A percentile compares a stretch with the other conserved stretches of the same genome.
These are phyloP conservation scores for Brachypterus glaber DNA, from an alignment of 2,888 invertebrate species.

Conservation along the genomic window DNA sequence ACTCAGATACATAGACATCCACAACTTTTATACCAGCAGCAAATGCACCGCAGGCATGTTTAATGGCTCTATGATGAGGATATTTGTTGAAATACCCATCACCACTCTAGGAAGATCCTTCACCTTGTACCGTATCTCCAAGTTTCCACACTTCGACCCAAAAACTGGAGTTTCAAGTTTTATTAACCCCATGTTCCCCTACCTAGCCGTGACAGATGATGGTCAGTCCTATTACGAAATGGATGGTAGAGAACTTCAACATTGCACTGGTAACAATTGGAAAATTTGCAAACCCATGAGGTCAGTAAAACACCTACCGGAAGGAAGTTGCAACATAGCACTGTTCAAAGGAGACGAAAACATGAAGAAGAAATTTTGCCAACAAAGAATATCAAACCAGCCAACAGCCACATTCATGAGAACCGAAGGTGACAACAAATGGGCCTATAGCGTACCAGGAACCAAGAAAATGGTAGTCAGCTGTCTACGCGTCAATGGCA, in stretches of 20 bases:
- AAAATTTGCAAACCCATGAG: neutral
- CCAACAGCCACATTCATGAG: too few relatives aligned
- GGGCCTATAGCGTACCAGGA: too few relatives aligned
- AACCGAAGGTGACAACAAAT: too few relatives aligned
- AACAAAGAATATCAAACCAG: too few relatives aligned
- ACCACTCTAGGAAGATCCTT: neutral
- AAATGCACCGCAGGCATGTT: neutral
- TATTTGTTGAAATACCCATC: neutral
- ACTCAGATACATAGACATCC: neutral
- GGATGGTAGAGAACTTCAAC: too few relatives aligned
- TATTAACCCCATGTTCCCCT: neutral
- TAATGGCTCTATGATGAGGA: neutral
- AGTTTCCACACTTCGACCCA: neutral
- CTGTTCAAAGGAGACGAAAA: neutral
- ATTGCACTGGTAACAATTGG: neutral
- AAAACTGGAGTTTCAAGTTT: neutral
- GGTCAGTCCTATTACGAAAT: neutral
- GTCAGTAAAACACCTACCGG: neutral
- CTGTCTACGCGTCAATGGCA: neutral
- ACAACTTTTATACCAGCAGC: neutral
- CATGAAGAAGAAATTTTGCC: neutral
- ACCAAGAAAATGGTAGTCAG: neutral
- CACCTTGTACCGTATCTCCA: neutral
- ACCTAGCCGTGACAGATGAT: too few relatives aligned
- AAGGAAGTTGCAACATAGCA: neutral